A percentile compares a stretch with the other conserved stretches of the same genome.
Evolutionary conservation across 2,113 vertebrate genomes (phyloP).

Genomic region (Erythrocercus mccallii): DNA sequence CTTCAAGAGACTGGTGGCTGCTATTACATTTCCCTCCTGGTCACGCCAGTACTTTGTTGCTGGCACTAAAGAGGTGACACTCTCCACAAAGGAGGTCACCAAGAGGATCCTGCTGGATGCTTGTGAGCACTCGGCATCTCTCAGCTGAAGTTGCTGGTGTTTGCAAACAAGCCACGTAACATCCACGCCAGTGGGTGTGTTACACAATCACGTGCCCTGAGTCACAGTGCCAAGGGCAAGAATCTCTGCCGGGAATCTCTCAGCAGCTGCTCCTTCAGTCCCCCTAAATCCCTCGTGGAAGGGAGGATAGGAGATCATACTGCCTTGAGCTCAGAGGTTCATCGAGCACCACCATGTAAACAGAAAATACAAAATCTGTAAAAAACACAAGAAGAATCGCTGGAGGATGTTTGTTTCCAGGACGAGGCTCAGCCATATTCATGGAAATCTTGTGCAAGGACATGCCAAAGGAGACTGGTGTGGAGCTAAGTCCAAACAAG

Average conservation of each 20-base stretch:
- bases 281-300: not conserved
- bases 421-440: not conserved
- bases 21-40: not conserved
- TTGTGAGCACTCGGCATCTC: not conserved
- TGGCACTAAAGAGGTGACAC: not conserved
- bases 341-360: not conserved
- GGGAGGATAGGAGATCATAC: not conserved
- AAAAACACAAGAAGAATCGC: not conserved
- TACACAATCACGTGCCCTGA: not conserved
- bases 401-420: not conserved
- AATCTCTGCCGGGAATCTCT: not conserved
- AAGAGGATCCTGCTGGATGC: not conserved
- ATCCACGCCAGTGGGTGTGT: not conserved
- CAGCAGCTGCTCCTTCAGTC: not conserved
- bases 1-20: not conserved
- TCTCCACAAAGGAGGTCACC: not conserved
- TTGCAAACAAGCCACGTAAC: constrained; percentile 3
- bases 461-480: not conserved
- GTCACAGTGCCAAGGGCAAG: constrained; percentile 2
- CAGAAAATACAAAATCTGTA: not conserved
- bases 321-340: not conserved
- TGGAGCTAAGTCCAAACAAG: not conserved
- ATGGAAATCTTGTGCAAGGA: not conserved
- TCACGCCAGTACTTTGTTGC: not conserved
- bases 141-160: not conserved